phyloP scores from a whole-genome alignment of 2,888 invertebrate species.

The Cenopis cana region DNA sequence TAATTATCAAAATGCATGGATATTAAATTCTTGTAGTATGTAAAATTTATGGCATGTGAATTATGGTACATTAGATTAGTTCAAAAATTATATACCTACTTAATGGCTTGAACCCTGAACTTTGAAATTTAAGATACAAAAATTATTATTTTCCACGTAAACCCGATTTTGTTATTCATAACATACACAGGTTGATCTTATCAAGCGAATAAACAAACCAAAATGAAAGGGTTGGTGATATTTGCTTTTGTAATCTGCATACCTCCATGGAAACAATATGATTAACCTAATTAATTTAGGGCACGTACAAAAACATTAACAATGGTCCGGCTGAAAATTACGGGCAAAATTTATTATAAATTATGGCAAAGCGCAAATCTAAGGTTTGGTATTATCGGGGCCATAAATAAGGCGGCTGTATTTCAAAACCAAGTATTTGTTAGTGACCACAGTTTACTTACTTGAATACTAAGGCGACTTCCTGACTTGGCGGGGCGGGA shows the following conservation, averaged over 20 bases:
- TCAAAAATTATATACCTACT: no score
- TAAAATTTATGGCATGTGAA: no score
- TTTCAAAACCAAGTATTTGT: constrained; percentile 8
- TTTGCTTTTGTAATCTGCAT: constrained; percentile 10
- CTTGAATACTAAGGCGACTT: no score
- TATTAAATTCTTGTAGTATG: no score
- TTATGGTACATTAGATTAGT: no score
- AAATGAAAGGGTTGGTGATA: not conserved
- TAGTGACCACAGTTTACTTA: no score
- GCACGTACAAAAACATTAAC: constrained; percentile 21
- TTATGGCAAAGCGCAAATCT: constrained; percentile 38
- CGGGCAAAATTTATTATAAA: constrained; percentile 42
- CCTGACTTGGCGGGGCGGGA: no score
- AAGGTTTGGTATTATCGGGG: constrained; percentile 39
- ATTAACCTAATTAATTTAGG: constrained; percentile 40
- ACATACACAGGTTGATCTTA: not conserved
- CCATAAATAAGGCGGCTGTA: constrained; percentile 30
- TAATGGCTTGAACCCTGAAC: no score
- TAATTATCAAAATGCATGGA: no score
- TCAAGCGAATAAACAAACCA: not conserved
- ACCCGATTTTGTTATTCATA: not conserved
- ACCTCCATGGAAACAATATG: constrained; percentile 15
- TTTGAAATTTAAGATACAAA: no score
- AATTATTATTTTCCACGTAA: no score
- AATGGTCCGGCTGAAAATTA: constrained; percentile 33